Base-by-base conservation (phyloP, 2,888 invertebrate species). In the Drosophila imparisetae region DNA sequence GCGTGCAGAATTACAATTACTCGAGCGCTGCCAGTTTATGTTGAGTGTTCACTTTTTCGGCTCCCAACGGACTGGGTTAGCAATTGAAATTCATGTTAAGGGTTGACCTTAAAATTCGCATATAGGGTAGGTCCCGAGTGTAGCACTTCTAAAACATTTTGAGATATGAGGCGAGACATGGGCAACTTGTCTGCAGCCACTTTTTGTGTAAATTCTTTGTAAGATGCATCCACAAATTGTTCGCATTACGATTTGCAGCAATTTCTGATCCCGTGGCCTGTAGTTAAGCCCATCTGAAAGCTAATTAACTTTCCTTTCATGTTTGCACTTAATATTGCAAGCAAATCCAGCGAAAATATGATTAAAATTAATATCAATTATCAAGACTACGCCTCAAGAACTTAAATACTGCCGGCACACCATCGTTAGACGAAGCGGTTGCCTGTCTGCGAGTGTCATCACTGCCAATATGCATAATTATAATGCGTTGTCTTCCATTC, bases 351-450 rank as follows among this genome's bases (percentile, higher is more conserved):
- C 52, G 59, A 68, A 74, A 83, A 74, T 85, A 85, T 85, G 75
- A 74, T 78, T 77, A 68, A 85, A 81, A 83, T 75, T 75, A 79
- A 85, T 87, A 80, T 81, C 83, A 87, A 87, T 85, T 85, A 85
- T 68, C 61, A 58, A 70, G 49, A 58, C n/a, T 21, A 54, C 40
- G 53, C 66, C 45, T 65, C 64, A 59, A 61, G 64, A 48, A 64
- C 49, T 50, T 55, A 53, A 55, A 66, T 67, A 45, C 45, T 24
- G 24, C 50, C 64, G 53, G 30, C 57, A 60, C 40, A 57, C 62
- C 69, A 62, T 72, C 67, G 52, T 67, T 66, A 84, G 74, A 78
- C 80, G 80, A 82, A 86, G 87, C 82, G 81, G 69, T 76, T 82
- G 54, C n/a, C 29, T 45, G 62, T 30, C 83, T 80, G 86, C 53